These are phyloP conservation scores for Cryptomyrus ogoouensis DNA, from an alignment of 2,113 vertebrate genomes.

Conservation along the genomic window DNA sequence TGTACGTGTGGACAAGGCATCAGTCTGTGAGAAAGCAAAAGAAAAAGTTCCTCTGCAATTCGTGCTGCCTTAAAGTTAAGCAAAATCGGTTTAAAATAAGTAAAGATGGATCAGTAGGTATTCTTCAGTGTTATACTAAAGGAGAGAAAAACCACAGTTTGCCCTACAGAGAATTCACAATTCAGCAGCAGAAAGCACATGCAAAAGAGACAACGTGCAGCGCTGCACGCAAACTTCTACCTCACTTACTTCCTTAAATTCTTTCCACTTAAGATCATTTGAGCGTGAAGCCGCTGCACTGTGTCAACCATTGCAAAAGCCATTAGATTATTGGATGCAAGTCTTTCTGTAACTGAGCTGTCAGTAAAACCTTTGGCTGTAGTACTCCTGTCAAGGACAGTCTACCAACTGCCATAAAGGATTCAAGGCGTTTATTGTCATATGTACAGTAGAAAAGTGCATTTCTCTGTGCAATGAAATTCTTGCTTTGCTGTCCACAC, in stretches of 20 bases:
- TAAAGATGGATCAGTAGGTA: not conserved
- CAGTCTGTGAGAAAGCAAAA: not conserved
- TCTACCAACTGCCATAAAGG: not conserved
- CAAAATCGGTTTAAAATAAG: not conserved
- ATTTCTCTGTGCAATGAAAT: too few species aligned
- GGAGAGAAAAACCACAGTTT: not conserved
- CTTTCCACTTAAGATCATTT: not conserved
- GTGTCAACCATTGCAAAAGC: not conserved
- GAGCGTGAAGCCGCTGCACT: not conserved
- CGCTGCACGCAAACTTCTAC: not conserved
- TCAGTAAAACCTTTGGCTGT: not conserved
- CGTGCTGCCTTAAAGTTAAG: not conserved
- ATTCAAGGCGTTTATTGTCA: not conserved
- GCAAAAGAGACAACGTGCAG: not conserved
- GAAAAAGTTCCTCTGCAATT: not conserved
- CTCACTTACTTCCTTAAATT: not conserved
- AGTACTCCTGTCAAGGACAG: not conserved
- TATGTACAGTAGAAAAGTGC: too few species aligned
- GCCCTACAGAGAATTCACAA: not conserved
- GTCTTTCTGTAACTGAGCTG: not conserved
- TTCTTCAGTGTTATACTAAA: not conserved
- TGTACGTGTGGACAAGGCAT: too few species aligned
- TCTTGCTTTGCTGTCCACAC: too few species aligned
- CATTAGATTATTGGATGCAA: not conserved
- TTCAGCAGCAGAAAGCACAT: not conserved